Conservation (phyloP, 2,113 vertebrate genomes). For the Dicentrarchus labrax region DNA sequence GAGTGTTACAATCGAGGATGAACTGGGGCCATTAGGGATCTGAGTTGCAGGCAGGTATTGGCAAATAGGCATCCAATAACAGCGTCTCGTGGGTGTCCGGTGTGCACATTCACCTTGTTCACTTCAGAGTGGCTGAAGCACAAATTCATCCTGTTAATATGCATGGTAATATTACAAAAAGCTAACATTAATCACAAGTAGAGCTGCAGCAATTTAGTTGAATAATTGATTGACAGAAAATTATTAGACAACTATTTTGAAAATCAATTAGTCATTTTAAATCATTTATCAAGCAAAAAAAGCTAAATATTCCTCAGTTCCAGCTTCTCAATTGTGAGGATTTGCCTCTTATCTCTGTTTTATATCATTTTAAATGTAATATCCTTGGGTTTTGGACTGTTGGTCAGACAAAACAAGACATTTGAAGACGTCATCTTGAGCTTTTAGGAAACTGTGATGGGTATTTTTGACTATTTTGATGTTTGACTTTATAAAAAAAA, state of each 20-base stretch:
- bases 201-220: background rate
- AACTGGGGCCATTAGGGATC: slow-evolving; percentile 27
- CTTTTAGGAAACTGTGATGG: background rate
- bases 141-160: background rate
- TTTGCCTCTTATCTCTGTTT: background rate
- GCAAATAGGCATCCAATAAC: slow-evolving; percentile 28
- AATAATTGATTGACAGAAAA: background rate
- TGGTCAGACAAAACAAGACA: background rate
- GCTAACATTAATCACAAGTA: background rate
- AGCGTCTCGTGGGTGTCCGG: background rate
- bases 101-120: slow-evolving; percentile 19
- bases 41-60: slow-evolving; percentile 23
- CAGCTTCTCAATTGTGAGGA: background rate
- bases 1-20: slow-evolving; percentile 1
- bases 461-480: background rate
- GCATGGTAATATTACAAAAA: background rate
- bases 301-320: background rate
- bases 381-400: background rate
- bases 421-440: background rate
- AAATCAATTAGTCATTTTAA: background rate
- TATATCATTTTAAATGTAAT: background rate
- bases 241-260: background rate
- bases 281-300: background rate
- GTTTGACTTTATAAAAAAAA: background rate
- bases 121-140: background rate